A percentile compares a stretch with the other conserved stretches of the same genome.
phyloP scores from a whole-genome alignment of 2,888 invertebrate genomes.

The Schizotus pectinicornis region DNA sequence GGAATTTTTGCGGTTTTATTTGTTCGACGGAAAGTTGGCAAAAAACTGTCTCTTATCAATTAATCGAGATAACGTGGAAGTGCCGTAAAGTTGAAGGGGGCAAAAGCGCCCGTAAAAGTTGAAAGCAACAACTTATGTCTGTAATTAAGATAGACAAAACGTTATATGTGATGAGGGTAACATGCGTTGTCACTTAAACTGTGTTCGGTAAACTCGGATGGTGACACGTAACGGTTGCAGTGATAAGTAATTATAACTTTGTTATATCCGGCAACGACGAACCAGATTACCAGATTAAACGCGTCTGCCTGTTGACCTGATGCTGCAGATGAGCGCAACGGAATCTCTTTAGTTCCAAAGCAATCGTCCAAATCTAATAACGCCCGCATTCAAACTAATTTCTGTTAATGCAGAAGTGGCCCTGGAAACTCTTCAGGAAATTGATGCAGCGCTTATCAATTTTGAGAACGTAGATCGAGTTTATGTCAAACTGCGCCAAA shows the following conservation, averaged over 20 bases:
- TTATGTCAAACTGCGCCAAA: too few species aligned
- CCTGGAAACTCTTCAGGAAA: too few species aligned
- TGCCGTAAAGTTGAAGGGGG: too few species aligned
- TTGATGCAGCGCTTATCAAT: too few species aligned
- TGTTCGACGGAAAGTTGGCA: not conserved
- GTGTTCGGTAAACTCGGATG: constrained; percentile 24
- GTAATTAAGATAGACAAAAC: constrained; percentile 25
- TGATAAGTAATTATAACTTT: constrained; percentile 32
- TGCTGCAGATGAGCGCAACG: not conserved
- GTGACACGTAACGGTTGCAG: constrained; percentile 28
- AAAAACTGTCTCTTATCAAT: not conserved
- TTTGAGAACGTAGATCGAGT: too few species aligned
- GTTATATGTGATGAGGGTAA: constrained; percentile 19
- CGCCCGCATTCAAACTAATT: not conserved
- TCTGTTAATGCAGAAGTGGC: too few species aligned
- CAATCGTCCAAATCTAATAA: constrained; percentile 3
- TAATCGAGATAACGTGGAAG: not conserved
- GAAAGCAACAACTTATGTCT: constrained; percentile 1
- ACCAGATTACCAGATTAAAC: constrained; percentile 24
- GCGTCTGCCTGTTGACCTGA: constrained; percentile 12
- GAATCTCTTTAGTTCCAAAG: not conserved
- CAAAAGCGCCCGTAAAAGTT: too few species aligned
- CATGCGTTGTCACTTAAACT: constrained; percentile 30
- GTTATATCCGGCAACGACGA: constrained; percentile 22
- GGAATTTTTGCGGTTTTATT: constrained; percentile 3